phyloP scores from a whole-genome alignment of 2,888 invertebrate species.

The Bursaphelenchus okinawaensis region DNA sequence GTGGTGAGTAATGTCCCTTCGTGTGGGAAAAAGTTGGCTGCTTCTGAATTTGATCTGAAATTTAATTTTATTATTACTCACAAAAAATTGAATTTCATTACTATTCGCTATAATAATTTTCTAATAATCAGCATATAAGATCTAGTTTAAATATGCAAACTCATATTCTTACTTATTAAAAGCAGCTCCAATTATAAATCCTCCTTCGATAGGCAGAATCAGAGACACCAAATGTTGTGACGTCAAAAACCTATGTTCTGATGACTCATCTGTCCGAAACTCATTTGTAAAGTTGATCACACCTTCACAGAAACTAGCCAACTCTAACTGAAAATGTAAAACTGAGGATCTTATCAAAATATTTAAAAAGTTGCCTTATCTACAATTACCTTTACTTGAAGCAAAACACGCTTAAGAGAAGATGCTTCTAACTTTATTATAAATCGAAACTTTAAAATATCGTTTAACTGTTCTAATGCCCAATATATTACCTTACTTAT shows the following conservation, averaged over 20 bases:
- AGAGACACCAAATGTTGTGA: constrained; percentile 9
- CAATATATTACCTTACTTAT: too few species aligned
- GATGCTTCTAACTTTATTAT: too few species aligned
- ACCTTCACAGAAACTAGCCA: constrained; percentile 68
- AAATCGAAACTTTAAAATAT: too few species aligned
- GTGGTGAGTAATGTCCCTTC: constrained; percentile 23
- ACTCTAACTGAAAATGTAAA: neutral
- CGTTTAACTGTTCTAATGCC: too few species aligned
- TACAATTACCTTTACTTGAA: too few species aligned
- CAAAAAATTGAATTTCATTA: too few species aligned
- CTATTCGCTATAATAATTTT: too few species aligned
- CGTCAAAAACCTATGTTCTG: constrained; percentile 7
- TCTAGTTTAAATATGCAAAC: neutral
- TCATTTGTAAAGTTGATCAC: constrained; percentile 81
- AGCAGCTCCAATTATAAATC: constrained; percentile 50
- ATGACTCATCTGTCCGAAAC: constrained; percentile 21
- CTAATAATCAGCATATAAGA: neutral
- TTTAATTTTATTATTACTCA: too few species aligned
- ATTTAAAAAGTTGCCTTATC: too few species aligned
- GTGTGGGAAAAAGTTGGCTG: constrained; percentile 31
- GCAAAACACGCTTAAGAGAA: too few species aligned
- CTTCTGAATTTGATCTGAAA: too few species aligned
- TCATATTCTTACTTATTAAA: constrained; percentile 38
- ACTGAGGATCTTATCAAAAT: too few species aligned
- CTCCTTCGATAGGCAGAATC: constrained; percentile 19